phyloP scores from a whole-genome alignment of 2,888 invertebrate species.

The Salpingus planirostris region DNA sequence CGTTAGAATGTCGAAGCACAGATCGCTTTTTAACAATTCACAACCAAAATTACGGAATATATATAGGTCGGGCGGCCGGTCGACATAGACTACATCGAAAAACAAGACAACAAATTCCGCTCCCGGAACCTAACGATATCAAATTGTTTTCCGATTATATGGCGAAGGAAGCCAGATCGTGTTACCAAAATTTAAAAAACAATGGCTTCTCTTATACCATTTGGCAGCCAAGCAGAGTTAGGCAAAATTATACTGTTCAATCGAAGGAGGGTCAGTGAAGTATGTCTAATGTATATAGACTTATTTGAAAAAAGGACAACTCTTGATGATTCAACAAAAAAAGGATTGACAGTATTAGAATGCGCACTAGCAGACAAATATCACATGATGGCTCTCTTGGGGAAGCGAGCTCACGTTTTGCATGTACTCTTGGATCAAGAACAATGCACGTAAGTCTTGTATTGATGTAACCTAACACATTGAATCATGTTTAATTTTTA shows the following conservation, averaged over 20 bases:
- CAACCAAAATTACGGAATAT: not conserved
- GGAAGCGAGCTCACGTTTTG: not conserved
- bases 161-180: not conserved
- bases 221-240: too few relatives aligned
- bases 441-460: not conserved
- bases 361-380: not conserved
- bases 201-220: too few relatives aligned
- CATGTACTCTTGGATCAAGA: not conserved
- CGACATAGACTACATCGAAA: not conserved
- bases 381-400: not conserved
- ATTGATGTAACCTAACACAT: too few relatives aligned
- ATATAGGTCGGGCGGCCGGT: not conserved
- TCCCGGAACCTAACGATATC: slow-evolving; percentile 1
- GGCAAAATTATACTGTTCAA: too few relatives aligned
- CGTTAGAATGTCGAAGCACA: not conserved
- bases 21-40: not conserved
- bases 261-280: too few relatives aligned
- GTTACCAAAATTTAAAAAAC: too few relatives aligned
- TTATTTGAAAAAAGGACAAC: too few relatives aligned
- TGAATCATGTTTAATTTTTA: too few relatives aligned
- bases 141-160: slow-evolving; percentile 1
- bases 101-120: not conserved
- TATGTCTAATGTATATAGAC: too few relatives aligned
- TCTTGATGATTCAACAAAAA: too few relatives aligned
- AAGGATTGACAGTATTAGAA: too few relatives aligned